phyloP scores from a whole-genome alignment of 2,888 invertebrate genomes.

The Apocheima hispidaria region DNA sequence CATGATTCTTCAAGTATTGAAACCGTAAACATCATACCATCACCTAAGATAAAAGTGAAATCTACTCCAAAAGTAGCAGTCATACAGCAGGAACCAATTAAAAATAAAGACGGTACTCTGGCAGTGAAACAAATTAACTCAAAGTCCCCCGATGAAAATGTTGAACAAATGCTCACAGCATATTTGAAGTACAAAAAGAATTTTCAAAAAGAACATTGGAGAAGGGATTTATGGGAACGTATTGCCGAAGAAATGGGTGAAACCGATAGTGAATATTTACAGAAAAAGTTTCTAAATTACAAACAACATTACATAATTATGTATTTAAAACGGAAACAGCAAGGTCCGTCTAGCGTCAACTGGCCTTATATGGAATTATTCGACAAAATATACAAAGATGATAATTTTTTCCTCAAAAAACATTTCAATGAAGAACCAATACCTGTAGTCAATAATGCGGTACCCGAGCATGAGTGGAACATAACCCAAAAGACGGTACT shows the following conservation, averaged over 20 bases:
- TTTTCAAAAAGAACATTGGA: slow-evolving; percentile 61
- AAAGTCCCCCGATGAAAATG: slow-evolving; percentile 59
- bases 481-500: slow-evolving; percentile 69
- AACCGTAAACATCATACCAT: neutral
- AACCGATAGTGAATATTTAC: slow-evolving; percentile 74
- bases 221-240: slow-evolving; percentile 71
- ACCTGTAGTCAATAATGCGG: slow-evolving; percentile 17
- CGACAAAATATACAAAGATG: slow-evolving; percentile 71
- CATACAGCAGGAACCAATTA: slow-evolving; percentile 16
- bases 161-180: slow-evolving; percentile 67
- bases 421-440: slow-evolving; percentile 43
- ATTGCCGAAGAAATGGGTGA: slow-evolving; percentile 73
- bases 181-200: slow-evolving; percentile 70
- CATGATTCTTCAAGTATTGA: slow-evolving; percentile 49
- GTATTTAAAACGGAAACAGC: slow-evolving; percentile 60
- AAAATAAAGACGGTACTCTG: slow-evolving; percentile 49
- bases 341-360: slow-evolving; percentile 55
- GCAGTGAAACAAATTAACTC: slow-evolving; percentile 44
- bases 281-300: slow-evolving; percentile 74
- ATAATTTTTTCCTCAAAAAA: slow-evolving; percentile 67
- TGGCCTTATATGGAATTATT: slow-evolving; percentile 77
- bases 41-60: neutral
- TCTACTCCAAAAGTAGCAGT: slow-evolving; percentile 23
- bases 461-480: slow-evolving; percentile 59
- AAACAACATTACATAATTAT: slow-evolving; percentile 76